Evolutionary conservation across 2,113 vertebrate genomes (phyloP).

Genomic region (Rostratula benghalensis): DNA sequence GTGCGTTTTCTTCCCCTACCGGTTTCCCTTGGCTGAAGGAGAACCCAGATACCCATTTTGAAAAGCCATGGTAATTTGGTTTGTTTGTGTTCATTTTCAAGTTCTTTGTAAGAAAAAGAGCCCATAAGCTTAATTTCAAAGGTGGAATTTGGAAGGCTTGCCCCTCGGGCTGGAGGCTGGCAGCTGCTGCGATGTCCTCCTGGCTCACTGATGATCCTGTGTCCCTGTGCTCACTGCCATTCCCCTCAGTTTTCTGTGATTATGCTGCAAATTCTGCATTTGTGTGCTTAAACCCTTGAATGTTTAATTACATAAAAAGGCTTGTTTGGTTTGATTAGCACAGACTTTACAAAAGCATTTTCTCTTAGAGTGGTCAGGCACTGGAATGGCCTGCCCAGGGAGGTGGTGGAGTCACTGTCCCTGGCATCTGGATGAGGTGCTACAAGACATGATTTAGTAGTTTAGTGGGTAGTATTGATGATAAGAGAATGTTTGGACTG

Average conservation of each 20-base stretch:
- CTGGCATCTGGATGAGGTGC: too few species aligned
- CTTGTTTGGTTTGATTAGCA: not conserved
- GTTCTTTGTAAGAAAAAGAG: not conserved
- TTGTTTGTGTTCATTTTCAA: not conserved
- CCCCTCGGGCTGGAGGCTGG: not conserved
- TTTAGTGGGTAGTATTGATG: too few species aligned
- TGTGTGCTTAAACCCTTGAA: not conserved
- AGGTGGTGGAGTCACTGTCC: too few species aligned
- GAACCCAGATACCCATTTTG: not conserved
- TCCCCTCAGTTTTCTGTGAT: not conserved
- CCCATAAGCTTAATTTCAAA: not conserved
- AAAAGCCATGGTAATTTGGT: not conserved
- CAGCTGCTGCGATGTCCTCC: not conserved
- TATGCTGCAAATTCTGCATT: not conserved
- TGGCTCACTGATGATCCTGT: not conserved
- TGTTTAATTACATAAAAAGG: not conserved
- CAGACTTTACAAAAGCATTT: not conserved
- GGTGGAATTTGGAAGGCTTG: not conserved
- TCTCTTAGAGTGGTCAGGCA: too few species aligned
- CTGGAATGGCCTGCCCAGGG: too few species aligned
- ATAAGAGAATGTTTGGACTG: too few species aligned
- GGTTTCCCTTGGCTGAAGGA: not conserved
- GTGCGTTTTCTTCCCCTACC: not conserved
- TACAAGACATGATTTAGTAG: too few species aligned
- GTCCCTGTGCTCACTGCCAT: not conserved